These are phyloP conservation scores for Herminia tarsipennalis DNA, from an alignment of 2,888 invertebrate species.

Conservation along the genomic window DNA sequence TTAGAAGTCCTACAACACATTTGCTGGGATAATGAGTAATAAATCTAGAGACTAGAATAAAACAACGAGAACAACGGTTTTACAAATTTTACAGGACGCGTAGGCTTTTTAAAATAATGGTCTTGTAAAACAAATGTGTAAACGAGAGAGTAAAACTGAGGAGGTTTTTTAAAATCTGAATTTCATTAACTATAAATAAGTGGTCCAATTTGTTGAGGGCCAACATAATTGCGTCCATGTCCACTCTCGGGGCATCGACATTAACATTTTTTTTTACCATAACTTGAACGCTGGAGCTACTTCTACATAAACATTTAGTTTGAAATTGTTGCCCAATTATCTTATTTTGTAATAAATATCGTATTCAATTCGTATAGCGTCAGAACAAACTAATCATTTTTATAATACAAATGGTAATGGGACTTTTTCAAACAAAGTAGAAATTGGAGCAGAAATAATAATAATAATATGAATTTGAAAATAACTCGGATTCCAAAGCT, in stretches of 20 bases:
- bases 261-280: conserved; percentile 36
- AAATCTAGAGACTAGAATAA: conserved; percentile 45
- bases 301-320: conserved; percentile 41
- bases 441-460: not conserved
- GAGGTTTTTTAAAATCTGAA: conserved; percentile 68
- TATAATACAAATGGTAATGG: not conserved
- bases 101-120: conserved; percentile 56
- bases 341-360: conserved; percentile 33
- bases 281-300: conserved; percentile 30
- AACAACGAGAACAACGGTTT: conserved; percentile 32
- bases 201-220: conserved; percentile 63
- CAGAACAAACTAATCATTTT: not conserved
- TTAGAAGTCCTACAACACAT: conserved; percentile 36
- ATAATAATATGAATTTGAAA: not conserved
- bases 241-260: conserved; percentile 46
- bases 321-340: conserved; percentile 38
- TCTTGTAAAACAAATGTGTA: conserved; percentile 60
- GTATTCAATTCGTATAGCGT: conserved; percentile 27
- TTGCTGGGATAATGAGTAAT: conserved; percentile 46
- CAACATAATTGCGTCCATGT: conserved; percentile 60
- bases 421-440: not conserved
- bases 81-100: conserved; percentile 48
- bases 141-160: conserved; percentile 59
- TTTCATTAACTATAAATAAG: conserved; percentile 72
- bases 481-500: conserved; percentile 1